Evolutionary conservation across 2,888 invertebrate genomes (phyloP), one percentile per base, ranked within the genome.

Genomic region (Drosophila kanekoi): DNA sequence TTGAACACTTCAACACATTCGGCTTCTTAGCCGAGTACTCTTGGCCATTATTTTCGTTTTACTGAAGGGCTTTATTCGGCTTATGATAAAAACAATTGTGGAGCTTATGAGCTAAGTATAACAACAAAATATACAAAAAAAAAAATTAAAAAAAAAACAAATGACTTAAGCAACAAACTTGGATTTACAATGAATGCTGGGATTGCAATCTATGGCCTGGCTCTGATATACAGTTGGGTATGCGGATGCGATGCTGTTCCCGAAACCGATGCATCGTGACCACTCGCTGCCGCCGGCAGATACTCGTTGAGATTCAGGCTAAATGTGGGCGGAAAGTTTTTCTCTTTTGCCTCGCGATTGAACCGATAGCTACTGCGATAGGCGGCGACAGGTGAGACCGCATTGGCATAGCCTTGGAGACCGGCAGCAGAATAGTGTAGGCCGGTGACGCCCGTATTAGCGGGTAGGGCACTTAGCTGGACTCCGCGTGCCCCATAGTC

Each of bases 231-330:
- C 14, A 77, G 13, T 2, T 72, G 74, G 1, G 49, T 33, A 14
- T 81, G 86, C 4, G 70, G 59, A 64, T 72, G 71, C 3, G 67
- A 32, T 4, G 45, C 45, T 8, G 58, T 33, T 4, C 49, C 65
- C 20, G 63, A 45, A 6, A 40, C 20, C 0, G 75, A 8, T 6
- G 64, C 58, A 48, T 82, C 88, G 18, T 83, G 79, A 1, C 64
- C 75, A 5, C 43, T 40, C 2, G 76, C 67, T 1, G 71, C 62
- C 3, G 70, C 66, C 1, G 92, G 92, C 59, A 92, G 57, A 67
- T 91, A 92, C 66, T 92, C 92, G 58, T 92, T 89, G 5, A 91
- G 79, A 69, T 92, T 92, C 3, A 92, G 81, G 18, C 72, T 87
- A 32, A 92, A 69, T 0, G 77, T 40, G 14, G 85, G 76, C 2